Base-by-base conservation (phyloP, 2,888 invertebrate genomes). In the Harpalus rufipes region DNA sequence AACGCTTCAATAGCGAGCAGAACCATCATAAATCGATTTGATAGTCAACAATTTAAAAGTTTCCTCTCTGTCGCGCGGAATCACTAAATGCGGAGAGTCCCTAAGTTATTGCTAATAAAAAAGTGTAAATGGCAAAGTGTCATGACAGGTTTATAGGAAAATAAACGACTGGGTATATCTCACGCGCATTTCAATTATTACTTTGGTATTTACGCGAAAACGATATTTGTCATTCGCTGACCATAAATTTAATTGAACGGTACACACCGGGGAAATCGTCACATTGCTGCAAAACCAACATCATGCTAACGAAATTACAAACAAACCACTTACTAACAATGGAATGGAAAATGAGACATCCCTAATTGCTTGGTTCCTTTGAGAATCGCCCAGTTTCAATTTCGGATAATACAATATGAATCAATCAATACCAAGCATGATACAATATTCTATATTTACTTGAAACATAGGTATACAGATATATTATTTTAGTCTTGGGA, bases 31-130 rank as follows among this genome's bases (percentile, higher is more conserved):
- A 84, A 84, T 84, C 84, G 84, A 84, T 84, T 84, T 84, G 63
- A 84, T 84, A 84, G 84, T 78, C 84, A 78, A 84, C 84, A 78
- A 84, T 84, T 84, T 84, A 78, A 84, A 84, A 84, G 65, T 78
- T 84, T 84, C 61, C 58, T 82, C 56, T 72, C 14, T 56, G 74
- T 39, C 72, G 58, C 39, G 25, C 21, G 39, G 74, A 59, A 61
- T 59, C 72, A 72, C 81, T 65, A 72, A 83, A 58, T 59, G 83
- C 56, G 58, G 59, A 81, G 39, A 59, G 61, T 25, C 83, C 44
- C 32, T 39, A 83, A 83, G 41, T 83, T 83, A 83, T 83, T 83
- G 83, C 74, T 83, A 83, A 72, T 59, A 83, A 59, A 83, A 83
- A 56, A 72, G 32, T 83, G 82, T 59, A 83, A 83, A 83, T 83